Conservation (phyloP, 2,888 invertebrate genomes). For the Selenia dentaria region DNA sequence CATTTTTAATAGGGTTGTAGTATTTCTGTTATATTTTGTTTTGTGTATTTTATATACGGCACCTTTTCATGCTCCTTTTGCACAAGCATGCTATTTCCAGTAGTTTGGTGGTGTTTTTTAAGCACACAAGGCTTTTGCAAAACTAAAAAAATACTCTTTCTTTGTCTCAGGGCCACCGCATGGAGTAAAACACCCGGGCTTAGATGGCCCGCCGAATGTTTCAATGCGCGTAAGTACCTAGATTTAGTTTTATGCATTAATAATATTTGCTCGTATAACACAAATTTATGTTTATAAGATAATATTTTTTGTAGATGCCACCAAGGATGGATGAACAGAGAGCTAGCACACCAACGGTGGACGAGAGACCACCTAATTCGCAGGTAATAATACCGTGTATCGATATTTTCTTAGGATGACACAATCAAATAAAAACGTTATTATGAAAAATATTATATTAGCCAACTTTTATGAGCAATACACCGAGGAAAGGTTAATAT, state of each 20-base stretch:
- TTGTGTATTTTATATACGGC: no score
- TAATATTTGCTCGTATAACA: no score
- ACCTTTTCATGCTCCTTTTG: neutral
- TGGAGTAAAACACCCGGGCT: slow-evolving; percentile 68
- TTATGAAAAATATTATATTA: no score
- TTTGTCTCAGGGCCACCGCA: slow-evolving; percentile 68
- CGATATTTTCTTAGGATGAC: no score
- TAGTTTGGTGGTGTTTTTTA: slow-evolving; percentile 12
- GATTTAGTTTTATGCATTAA: no score
- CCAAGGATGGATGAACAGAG: slow-evolving; percentile 85
- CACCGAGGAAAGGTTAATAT: no score
- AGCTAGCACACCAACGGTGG: slow-evolving; percentile 89
- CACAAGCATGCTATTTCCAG: slow-evolving; percentile 17
- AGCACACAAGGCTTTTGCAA: neutral
- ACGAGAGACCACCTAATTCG: slow-evolving; percentile 77
- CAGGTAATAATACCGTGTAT: slow-evolving; percentile 67
- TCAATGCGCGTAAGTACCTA: slow-evolving; percentile 57
- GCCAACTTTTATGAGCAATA: no score
- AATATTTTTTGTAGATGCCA: slow-evolving; percentile 54
- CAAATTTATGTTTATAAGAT: no score
- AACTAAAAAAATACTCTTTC: slow-evolving; percentile 4
- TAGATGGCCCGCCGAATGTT: slow-evolving; percentile 64
- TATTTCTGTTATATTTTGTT: no score
- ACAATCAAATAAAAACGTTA: no score
- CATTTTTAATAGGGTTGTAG: no score